These are phyloP conservation scores for Arenaria interpres DNA, from an alignment of 2,113 vertebrate species.

Conservation along the genomic window DNA sequence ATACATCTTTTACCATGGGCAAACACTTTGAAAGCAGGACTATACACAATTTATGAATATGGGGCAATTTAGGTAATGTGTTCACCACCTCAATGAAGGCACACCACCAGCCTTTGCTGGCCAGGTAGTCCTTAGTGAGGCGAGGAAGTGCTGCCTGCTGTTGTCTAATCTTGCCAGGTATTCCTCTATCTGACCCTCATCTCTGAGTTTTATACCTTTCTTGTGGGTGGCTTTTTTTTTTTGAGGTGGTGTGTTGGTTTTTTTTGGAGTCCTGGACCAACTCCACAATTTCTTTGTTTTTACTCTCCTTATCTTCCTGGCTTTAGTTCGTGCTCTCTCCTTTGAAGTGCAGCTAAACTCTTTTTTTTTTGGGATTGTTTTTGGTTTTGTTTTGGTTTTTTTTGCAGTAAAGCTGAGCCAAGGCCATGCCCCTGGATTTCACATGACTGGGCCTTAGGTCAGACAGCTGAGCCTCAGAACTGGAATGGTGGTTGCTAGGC, in stretches of 20 bases:
- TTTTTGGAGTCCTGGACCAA: neutral
- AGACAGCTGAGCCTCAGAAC: neutral
- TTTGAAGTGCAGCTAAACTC: neutral
- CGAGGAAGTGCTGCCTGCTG: neutral
- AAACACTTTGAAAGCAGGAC: neutral
- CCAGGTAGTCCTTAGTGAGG: neutral
- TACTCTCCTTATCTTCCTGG: neutral
- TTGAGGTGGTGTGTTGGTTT: neutral
- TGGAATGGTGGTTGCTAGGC: neutral
- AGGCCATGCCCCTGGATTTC: no score
- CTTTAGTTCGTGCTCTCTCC: neutral
- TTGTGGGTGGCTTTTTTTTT: neutral
- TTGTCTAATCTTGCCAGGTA: neutral
- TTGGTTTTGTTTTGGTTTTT: no score
- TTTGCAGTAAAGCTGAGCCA: neutral
- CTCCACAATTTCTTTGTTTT: neutral
- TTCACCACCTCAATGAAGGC: neutral
- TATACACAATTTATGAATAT: neutral
- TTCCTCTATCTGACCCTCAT: neutral
- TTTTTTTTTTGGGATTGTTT: neutral
- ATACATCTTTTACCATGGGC: neutral
- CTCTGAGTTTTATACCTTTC: neutral
- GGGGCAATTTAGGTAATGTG: neutral
- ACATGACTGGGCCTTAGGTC: neutral
- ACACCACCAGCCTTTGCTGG: fast-evolving